Evolutionary conservation across 1,140 invertebrate species (phyloP), one percentile per base, ranked within the genome.

Genomic region (Aphelinus atriplicis): DNA sequence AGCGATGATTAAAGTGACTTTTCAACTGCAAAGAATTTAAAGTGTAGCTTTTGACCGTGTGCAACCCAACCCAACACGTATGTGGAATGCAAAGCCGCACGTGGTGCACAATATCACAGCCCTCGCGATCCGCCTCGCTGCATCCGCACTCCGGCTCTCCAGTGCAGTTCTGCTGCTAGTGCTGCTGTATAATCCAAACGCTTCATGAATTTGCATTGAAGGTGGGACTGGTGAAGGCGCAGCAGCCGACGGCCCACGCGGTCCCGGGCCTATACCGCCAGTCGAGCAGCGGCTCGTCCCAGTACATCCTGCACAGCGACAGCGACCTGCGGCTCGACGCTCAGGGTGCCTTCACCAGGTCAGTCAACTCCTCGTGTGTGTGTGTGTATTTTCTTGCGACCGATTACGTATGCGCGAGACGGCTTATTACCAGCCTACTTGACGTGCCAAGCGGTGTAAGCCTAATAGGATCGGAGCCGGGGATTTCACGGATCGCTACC

Each of bases 211-310:
- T 61, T 62, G 53, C 77, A 46, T 76, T 76, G 51, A 71, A 88
- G 87, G 87, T 88, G 71, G 86, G 87, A 61, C 75, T 88, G 48
- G 87, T 88, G 6, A 88, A 88, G 80, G 85, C 87, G 46, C 87
- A 88, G 61, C 84, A 87, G 78, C 86, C 87, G n/a, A 85, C 85
- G 3, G 86, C 84, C 7, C 86, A 87, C 75, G 84, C 81, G 50
- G 81, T 86, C 51, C 85, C 85, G 6, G 85, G 86, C 26, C 79
- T 87, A 10, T 86, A 86, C 73, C 80, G 83, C 51, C 85, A 87
- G 57, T 63, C 70, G 55, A 76, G 83, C 60, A 82, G 81, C 56
- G 85, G 83, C 76, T 71, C 80, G 26, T 85, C 85, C 46, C 85
- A 88, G 61, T 81, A 87, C 77, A 78, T 88, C 68, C 77, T 87